These are phyloP conservation scores for Acomys russatus DNA, from an alignment of 2,797 vertebrate genomes.

Conservation along the genomic window DNA sequence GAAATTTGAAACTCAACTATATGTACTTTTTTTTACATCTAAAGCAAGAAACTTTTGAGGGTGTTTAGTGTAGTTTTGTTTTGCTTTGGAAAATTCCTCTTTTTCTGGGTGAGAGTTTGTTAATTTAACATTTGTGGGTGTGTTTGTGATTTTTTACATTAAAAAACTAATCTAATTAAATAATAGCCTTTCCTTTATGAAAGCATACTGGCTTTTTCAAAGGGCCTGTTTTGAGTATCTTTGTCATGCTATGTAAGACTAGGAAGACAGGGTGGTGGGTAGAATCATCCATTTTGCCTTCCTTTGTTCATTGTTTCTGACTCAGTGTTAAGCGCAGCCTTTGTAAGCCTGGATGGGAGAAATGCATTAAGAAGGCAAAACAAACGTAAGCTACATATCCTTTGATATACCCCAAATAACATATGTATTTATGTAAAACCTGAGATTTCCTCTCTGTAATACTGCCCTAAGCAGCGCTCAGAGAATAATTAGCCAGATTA, in stretches of 20 bases:
- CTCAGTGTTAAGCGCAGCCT: slow-evolving; percentile 71
- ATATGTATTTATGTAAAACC: slow-evolving; percentile 73
- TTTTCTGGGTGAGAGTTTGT: slow-evolving; percentile 59
- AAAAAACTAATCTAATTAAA: slow-evolving; percentile 4
- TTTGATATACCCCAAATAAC: slow-evolving; percentile 75
- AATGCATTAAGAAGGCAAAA: slow-evolving; percentile 74
- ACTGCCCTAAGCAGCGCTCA: slow-evolving; percentile 78
- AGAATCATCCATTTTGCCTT: slow-evolving; percentile 65
- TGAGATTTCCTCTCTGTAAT: slow-evolving; percentile 73
- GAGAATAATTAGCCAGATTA: slow-evolving; percentile 81
- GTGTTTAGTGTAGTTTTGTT: background rate
- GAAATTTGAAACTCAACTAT: slow-evolving; percentile 77
- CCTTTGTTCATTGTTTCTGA: slow-evolving; percentile 78
- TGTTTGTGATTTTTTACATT: background rate
- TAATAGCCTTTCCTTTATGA: background rate
- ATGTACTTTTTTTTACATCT: slow-evolving; percentile 51
- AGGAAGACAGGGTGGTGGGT: background rate
- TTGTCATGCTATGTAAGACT: slow-evolving; percentile 65
- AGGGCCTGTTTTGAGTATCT: slow-evolving; percentile 30
- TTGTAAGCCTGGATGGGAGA: slow-evolving; percentile 74
- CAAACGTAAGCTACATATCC: slow-evolving; percentile 52
- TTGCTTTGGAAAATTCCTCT: slow-evolving; percentile 62
- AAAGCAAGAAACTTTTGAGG: slow-evolving; percentile 85
- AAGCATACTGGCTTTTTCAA: background rate
- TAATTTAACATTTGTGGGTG: background rate